Evolutionary conservation across 2,113 vertebrate genomes (phyloP).

Genomic region (Xiphorhynchus elegans): DNA sequence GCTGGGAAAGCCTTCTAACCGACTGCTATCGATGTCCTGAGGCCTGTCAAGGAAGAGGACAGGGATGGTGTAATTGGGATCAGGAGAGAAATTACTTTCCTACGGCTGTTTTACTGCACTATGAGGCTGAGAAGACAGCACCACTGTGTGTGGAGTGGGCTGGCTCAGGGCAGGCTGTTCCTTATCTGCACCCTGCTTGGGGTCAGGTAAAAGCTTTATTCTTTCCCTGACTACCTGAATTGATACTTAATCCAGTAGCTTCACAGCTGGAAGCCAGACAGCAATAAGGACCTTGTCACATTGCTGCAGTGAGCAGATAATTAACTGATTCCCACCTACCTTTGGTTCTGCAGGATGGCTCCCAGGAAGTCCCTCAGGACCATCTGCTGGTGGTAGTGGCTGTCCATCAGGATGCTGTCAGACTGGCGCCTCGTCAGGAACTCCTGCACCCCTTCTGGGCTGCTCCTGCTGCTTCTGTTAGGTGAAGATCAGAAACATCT

Average conservation of each 20-base stretch:
- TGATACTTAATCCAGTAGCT: not conserved
- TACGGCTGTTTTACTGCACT: not conserved
- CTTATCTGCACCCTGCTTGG: not conserved
- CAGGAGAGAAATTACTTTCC: not conserved
- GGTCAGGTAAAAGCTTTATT: not conserved
- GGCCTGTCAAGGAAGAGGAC: not conserved
- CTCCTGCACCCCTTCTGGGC: slow-evolving; percentile 5
- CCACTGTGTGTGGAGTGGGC: not conserved
- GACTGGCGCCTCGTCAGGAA: slow-evolving; percentile 63
- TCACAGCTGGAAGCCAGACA: not conserved
- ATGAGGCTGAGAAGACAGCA: not conserved
- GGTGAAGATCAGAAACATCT: not conserved
- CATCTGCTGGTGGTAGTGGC: slow-evolving; percentile 59
- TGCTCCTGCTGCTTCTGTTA: not conserved
- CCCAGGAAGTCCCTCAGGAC: slow-evolving; percentile 63
- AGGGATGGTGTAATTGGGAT: not conserved
- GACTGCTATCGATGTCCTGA: not conserved
- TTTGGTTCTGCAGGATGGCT: slow-evolving; percentile 61
- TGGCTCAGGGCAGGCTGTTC: not conserved
- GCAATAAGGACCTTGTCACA: not conserved
- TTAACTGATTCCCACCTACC: slow-evolving; percentile 33
- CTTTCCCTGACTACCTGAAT: not conserved
- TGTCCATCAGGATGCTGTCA: slow-evolving; percentile 65
- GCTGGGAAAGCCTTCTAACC: not conserved
- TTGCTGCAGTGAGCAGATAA: not conserved